A percentile compares a stretch with the other conserved stretches of the same genome.
phyloP scores from a whole-genome alignment of 2,113 vertebrate genomes.

The Larimichthys polyactis region DNA sequence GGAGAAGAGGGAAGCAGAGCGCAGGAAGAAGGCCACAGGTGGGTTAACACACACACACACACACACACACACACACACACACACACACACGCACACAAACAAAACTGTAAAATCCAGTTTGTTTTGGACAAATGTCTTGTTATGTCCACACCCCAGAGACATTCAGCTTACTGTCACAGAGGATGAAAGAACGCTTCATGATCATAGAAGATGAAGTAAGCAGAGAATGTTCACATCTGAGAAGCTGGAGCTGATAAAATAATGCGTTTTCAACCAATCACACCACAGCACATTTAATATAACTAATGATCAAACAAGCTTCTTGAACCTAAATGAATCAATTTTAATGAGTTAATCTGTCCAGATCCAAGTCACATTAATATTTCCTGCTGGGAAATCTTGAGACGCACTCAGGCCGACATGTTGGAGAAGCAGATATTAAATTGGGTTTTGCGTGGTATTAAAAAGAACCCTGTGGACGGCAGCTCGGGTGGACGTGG shows the following conservation, averaged over 20 bases:
- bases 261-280: too few species aligned
- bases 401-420: background rate
- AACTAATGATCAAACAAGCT: background rate
- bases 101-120: background rate
- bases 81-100: background rate
- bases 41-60: conserved; percentile 13
- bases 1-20: conserved; percentile 92
- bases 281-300: too few species aligned
- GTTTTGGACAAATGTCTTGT: background rate
- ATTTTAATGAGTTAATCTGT: background rate
- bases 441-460: background rate
- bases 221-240: too few species aligned
- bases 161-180: background rate
- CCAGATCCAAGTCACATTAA: background rate
- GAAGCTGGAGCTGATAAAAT: too few species aligned
- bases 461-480: background rate
- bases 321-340: background rate
- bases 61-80: background rate
- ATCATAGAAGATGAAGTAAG: too few species aligned
- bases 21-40: conserved; percentile 93
- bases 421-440: background rate
- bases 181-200: too few species aligned
- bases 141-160: too few species aligned
- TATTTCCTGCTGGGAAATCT: background rate
- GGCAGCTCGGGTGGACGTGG: background rate